Base-by-base conservation (phyloP, 2,888 invertebrate species). In the Meloe dianella region DNA sequence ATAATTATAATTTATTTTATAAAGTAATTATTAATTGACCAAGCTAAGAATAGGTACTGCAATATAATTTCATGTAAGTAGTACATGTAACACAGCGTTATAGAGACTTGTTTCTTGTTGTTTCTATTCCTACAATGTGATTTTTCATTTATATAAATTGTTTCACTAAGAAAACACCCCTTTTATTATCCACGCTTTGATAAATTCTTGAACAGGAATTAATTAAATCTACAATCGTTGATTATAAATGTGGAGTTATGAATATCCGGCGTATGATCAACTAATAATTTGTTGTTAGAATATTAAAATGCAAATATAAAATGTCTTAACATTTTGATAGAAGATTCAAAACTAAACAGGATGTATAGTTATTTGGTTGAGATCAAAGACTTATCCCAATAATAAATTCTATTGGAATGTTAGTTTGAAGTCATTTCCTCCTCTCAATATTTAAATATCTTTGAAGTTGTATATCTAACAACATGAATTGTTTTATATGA, bases 401-500 rank as follows among this genome's bases (percentile, higher is more conserved):
- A 41, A 41, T 41, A 41, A 41, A 41, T 41, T 41, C 41, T 41
- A 41, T 41, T 41, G 41, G 41, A 41, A 41, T n/a, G 41, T n/a
- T n/a, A 3, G 14, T 17, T 7, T 10, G 32, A 7, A 32, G 7
- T 8, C n/a, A 41, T 41, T 41, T 41, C 41, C 41, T 41, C 41
- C 8, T 41, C 7, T 41, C 14, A 41, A 41, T 6, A 41, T n/a
- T 12, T 41, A 41, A 41, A 17, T 41, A 41, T 41, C 17, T 41
- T 41, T 41, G n/a, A 41, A n/a, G 41, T 41, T 17, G 41, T 41
- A 12, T 41, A 41, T n/a, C 1, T 35, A 17, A n/a, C 2, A 41
- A 17, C 4, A 27, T 27, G 2, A 3, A 27, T 27, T 27, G 27
- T 27, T 27, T 27, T 27, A 27, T 27, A 27, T 3, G 2, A 27